Conservation (phyloP, 2,888 invertebrate genomes). For the Watsonalla cultraria region DNA sequence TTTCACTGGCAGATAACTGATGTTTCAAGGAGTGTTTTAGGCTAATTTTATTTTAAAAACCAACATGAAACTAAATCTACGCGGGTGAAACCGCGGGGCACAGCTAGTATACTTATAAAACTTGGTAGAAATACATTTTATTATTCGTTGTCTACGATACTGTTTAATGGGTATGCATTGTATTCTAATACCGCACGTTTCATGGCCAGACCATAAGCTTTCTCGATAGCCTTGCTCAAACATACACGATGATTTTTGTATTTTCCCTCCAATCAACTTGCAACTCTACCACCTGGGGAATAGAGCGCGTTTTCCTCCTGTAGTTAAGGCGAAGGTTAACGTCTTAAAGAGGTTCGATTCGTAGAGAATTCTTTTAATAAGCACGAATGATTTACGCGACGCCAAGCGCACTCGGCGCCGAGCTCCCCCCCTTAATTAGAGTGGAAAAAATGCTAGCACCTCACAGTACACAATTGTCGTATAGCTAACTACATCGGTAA, state of each 20-base stretch:
- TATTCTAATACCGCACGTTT: neutral
- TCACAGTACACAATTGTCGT: slow-evolving; percentile 38
- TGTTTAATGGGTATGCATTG: too few species aligned
- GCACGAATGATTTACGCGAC: slow-evolving; percentile 71
- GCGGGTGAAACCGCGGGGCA: too few species aligned
- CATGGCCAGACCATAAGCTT: neutral
- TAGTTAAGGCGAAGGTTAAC: slow-evolving; percentile 34
- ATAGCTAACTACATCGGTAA: slow-evolving; percentile 18
- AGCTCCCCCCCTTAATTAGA: slow-evolving; percentile 57
- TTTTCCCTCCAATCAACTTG: slow-evolving; percentile 8
- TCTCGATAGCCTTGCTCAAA: slow-evolving; percentile 2
- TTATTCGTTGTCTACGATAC: too few species aligned
- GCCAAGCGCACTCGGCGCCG: slow-evolving; percentile 62
- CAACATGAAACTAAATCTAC: too few species aligned
- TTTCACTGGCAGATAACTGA: too few species aligned
- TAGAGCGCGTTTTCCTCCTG: slow-evolving; percentile 18
- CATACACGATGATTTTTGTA: slow-evolving; percentile 21
- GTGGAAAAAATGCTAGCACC: slow-evolving; percentile 50
- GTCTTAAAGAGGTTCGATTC: slow-evolving; percentile 69
- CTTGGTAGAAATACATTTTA: too few species aligned
- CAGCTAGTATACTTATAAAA: too few species aligned
- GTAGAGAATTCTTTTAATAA: slow-evolving; percentile 72
- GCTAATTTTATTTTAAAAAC: too few species aligned
- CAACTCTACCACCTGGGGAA: slow-evolving; percentile 6
- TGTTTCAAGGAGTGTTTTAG: too few species aligned